phyloP scores from a whole-genome alignment of 1,140 invertebrate species.

The Aphelenchoides besseyi region DNA sequence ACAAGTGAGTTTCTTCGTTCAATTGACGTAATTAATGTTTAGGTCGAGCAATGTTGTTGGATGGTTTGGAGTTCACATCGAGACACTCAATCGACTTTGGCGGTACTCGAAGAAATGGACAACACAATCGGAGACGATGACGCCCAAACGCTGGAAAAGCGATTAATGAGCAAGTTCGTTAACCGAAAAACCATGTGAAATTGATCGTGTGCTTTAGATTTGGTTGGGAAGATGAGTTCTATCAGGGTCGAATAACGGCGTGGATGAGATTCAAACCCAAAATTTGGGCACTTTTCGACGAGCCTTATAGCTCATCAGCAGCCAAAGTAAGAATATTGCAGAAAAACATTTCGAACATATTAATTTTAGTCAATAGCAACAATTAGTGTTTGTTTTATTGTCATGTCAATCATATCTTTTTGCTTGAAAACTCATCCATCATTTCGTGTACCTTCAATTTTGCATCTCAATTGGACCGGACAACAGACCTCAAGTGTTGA shows the following conservation, averaged over 20 bases:
- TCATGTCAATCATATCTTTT: constrained; percentile 92
- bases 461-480: neutral
- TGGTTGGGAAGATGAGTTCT: constrained; percentile 77
- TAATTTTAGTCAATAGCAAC: constrained; percentile 84
- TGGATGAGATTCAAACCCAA: constrained; percentile 70
- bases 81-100: constrained; percentile 80
- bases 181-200: no score
- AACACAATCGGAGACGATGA: constrained; percentile 71
- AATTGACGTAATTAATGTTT: no score
- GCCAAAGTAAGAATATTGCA: constrained; percentile 40
- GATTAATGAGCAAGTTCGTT: constrained; percentile 69
- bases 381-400: constrained; percentile 95
- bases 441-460: constrained; percentile 38
- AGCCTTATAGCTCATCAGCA: constrained; percentile 76
- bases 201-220: constrained; percentile 69
- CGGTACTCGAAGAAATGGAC: constrained; percentile 70
- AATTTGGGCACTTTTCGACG: constrained; percentile 84
- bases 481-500: neutral
- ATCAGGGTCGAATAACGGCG: constrained; percentile 30
- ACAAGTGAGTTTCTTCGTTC: no score
- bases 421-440: constrained; percentile 83
- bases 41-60: constrained; percentile 97
- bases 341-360: neutral
- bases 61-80: constrained; percentile 74
- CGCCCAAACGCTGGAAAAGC: constrained; percentile 69